Conservation (phyloP, 2,888 invertebrate species). For the Heliconius erato region DNA sequence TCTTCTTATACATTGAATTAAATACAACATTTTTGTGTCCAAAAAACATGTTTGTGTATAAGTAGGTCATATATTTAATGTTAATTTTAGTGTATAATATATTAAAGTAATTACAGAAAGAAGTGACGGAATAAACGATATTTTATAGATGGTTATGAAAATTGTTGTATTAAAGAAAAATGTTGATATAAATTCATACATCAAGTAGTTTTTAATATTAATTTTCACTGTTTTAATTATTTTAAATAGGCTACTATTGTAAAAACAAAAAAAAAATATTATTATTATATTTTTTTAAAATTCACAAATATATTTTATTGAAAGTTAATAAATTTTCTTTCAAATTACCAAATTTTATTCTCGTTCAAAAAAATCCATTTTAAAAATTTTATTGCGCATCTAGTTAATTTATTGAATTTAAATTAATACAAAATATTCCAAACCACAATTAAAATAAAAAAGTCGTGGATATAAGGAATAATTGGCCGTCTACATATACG, state of each 20-base stretch:
- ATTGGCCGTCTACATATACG: conserved; percentile 31
- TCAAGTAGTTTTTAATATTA: neutral
- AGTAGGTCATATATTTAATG: neutral
- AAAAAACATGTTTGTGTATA: neutral
- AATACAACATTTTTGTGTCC: neutral
- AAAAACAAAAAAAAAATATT: neutral
- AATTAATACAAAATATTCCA: neutral
- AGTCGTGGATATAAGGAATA: conserved; percentile 5
- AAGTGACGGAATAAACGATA: neutral
- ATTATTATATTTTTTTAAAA: too few species aligned
- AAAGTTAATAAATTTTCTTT: neutral
- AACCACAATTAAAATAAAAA: neutral
- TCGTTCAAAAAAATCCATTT: neutral
- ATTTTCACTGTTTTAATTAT: neutral
- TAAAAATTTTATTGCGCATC: neutral
- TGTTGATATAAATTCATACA: neutral
- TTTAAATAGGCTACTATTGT: neutral
- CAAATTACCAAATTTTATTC: neutral
- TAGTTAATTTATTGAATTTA: neutral
- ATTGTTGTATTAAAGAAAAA: neutral
- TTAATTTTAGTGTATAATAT: neutral
- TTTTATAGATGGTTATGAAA: neutral
- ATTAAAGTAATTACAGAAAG: neutral
- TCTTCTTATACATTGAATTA: too few species aligned
- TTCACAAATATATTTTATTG: too few species aligned